phyloP scores from a whole-genome alignment of 2,797 vertebrate species.

The Anabacerthia variegaticeps region DNA sequence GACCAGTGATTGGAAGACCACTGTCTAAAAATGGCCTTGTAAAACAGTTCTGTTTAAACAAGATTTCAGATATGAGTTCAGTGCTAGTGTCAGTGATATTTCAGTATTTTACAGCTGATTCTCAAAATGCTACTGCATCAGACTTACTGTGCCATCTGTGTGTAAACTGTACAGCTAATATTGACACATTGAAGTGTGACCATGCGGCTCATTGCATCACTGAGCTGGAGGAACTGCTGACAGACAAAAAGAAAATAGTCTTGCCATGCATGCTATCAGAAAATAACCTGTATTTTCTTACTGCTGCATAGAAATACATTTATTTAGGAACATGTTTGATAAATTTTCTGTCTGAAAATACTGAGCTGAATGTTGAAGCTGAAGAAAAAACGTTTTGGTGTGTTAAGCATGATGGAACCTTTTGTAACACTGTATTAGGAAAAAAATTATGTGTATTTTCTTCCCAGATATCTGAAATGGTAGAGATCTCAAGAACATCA shows the following conservation, averaged over 20 bases:
- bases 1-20: background rate
- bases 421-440: background rate
- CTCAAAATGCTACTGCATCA: background rate
- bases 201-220: background rate
- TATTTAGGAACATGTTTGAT: background rate
- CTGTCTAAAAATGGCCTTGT: background rate
- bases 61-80: background rate
- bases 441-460: background rate
- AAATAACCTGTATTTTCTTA: background rate
- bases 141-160: background rate
- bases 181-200: background rate
- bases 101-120: background rate
- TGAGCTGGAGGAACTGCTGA: background rate
- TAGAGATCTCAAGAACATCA: constrained; percentile 86
- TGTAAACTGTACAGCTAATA: background rate
- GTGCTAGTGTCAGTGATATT: background rate
- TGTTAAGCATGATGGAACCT: background rate
- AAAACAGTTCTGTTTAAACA: background rate
- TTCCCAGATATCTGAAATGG: constrained; percentile 88
- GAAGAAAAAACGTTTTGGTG: background rate
- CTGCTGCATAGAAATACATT: background rate
- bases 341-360: background rate
- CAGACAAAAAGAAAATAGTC: background rate
- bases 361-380: background rate
- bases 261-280: background rate